These are phyloP conservation scores for Promerops cafer DNA, from an alignment of 2,113 vertebrate species.

Conservation along the genomic window DNA sequence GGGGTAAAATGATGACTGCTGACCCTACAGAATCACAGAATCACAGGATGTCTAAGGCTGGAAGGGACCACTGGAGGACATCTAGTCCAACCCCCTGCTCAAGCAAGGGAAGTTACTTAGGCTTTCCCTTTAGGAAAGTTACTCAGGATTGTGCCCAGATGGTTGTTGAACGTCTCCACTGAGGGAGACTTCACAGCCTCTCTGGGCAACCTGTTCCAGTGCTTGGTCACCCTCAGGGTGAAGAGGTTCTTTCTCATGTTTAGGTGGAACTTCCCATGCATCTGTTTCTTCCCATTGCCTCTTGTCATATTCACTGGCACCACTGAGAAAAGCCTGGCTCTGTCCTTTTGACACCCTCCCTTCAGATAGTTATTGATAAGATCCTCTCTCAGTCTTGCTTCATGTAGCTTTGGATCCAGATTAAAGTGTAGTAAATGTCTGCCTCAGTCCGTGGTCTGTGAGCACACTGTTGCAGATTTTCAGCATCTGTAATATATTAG, in stretches of 20 bases:
- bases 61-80: background rate
- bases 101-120: background rate
- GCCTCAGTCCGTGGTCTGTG: background rate
- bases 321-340: background rate
- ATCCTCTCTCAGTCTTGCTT: background rate
- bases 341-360: background rate
- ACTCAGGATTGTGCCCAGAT: background rate
- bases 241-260: background rate
- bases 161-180: background rate
- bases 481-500: background rate
- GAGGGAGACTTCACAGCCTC: background rate
- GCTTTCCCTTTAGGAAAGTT: background rate
- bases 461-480: background rate
- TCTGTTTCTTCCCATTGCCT: background rate
- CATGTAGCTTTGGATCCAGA: background rate
- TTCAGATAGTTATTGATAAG: background rate
- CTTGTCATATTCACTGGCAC: background rate
- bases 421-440: background rate
- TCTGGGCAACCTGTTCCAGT: background rate
- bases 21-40: background rate
- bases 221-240: rapidly evolving
- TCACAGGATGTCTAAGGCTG: background rate
- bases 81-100: background rate
- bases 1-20: background rate
- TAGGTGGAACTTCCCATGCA: background rate